These are phyloP conservation scores for Leucania comma DNA, from an alignment of 2,888 invertebrate species.

Conservation along the genomic window DNA sequence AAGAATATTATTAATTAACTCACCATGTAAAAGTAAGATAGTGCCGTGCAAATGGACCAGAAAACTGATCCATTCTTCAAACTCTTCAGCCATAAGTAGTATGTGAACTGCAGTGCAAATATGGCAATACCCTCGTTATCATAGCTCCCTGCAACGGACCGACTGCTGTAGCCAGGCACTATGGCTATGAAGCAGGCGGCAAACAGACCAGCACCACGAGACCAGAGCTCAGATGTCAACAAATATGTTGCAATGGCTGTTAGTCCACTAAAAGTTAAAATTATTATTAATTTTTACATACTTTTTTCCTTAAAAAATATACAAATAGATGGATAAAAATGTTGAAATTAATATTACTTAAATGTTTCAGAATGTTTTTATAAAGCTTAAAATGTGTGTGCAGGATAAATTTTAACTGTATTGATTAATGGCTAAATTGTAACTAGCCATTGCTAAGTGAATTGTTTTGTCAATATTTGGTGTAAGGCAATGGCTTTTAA, in stretches of 20 bases:
- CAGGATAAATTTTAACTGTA: background rate
- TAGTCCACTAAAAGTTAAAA: constrained; percentile 94
- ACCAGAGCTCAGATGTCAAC: constrained; percentile 99
- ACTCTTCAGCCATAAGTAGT: constrained; percentile 99
- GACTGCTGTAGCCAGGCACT: constrained; percentile 99
- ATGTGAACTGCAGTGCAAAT: constrained; percentile 99
- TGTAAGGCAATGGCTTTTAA: background rate
- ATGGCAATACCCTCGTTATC: constrained; percentile 99
- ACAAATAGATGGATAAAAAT: background rate
- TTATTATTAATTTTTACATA: background rate
- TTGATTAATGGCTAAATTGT: background rate
- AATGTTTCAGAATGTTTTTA: background rate
- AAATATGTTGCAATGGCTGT: constrained; percentile 99
- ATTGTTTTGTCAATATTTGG: constrained; percentile 36
- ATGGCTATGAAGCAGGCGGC: constrained; percentile 99
- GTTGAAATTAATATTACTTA: background rate
- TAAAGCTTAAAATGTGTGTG: background rate
- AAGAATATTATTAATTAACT: constrained; percentile 64
- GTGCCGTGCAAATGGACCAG: constrained; percentile 98
- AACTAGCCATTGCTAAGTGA: constrained; percentile 20
- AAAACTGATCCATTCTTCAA: constrained; percentile 99
- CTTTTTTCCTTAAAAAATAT: background rate
- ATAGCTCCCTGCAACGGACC: constrained; percentile 99
- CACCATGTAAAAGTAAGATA: constrained; percentile 99
- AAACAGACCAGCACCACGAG: constrained; percentile 98